Base-by-base conservation (phyloP, 1,140 invertebrate species). In the Galleria mellonella region DNA sequence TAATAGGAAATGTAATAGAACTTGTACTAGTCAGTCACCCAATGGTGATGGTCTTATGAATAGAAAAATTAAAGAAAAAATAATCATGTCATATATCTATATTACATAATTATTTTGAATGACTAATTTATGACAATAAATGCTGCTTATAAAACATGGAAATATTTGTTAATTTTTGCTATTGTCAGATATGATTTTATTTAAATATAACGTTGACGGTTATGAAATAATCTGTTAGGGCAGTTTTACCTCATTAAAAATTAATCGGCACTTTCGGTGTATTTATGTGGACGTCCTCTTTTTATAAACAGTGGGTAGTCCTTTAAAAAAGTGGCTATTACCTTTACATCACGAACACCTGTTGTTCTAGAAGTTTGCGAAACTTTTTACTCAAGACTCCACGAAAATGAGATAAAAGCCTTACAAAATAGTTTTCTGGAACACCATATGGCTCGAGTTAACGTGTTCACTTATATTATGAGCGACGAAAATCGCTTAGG, bases 401-500 rank as follows among this genome's bases (percentile, higher is more conserved):
- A 61, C 53, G 65, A 77, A 75, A 81, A 79, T 72, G 72, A 69
- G 76, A 78, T 83, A 79, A 85, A 76, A 83, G 77, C 76, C 75
- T 79, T 66, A 56, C 60, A 71, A 73, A 76, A 82, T 83, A 83
- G 78, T 85, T 85, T 72, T 73, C 62, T 73, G 65, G 65, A 72
- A 70, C 74, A 73, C 71, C 78, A 79, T 69, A 85, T 83, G 75
- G 49, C 62, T 62, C 43, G 62, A 76, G 72, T 74, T 74, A 74
- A 66, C 72, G 59, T 62, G 47, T 66, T 61, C 63, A 14, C 31
- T 32, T 30, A 13, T 9, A 30, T 30, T 39, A 37, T 37, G 17
- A 13, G 7, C 35, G 14, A 37, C 17, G 17, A 37, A 37, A 37
- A 37, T 37, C 35, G 35, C 35, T 37, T 17, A 37, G 17, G 14